phyloP scores from a whole-genome alignment of 35 echinoderm and acorn worm genomes.

The Ophiothrix spiculata region DNA sequence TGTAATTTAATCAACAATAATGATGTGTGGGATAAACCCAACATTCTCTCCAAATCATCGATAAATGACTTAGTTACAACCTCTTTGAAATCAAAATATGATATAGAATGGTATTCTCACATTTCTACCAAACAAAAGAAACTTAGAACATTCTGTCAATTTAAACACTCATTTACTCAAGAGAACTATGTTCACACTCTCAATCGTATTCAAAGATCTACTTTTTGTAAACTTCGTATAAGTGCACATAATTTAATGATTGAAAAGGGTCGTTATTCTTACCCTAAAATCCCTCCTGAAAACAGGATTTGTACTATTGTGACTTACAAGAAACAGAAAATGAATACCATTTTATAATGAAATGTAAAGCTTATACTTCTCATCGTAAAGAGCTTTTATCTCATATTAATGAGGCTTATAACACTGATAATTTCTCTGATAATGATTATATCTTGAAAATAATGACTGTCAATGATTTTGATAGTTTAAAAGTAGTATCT shows the following conservation, averaged over 20 bases:
- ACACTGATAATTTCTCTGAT: too few relatives aligned
- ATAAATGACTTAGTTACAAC: not conserved
- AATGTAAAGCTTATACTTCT: too few relatives aligned
- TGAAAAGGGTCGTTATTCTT: not conserved
- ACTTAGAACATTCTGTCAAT: not conserved
- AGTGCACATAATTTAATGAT: constrained; percentile 8
- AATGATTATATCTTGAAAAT: too few relatives aligned
- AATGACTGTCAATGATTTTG: too few relatives aligned
- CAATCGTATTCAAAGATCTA: not conserved
- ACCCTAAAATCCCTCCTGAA: not conserved
- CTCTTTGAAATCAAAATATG: not conserved
- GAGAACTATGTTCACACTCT: not conserved
- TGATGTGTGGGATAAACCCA: not conserved
- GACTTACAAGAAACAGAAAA: not conserved
- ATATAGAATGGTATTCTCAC: not conserved
- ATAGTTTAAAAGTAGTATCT: too few relatives aligned
- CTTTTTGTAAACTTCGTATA: constrained; percentile 1
- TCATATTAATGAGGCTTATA: too few relatives aligned
- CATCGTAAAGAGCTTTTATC: too few relatives aligned
- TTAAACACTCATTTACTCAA: not conserved
- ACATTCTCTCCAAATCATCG: not conserved
- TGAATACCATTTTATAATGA: too few relatives aligned
- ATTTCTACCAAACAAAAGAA: not conserved
- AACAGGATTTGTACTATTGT: not conserved
- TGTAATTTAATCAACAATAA: not conserved